Evolutionary conservation across 1,140 invertebrate genomes (phyloP).

Genomic region (Chrysomallon squamiferum): DNA sequence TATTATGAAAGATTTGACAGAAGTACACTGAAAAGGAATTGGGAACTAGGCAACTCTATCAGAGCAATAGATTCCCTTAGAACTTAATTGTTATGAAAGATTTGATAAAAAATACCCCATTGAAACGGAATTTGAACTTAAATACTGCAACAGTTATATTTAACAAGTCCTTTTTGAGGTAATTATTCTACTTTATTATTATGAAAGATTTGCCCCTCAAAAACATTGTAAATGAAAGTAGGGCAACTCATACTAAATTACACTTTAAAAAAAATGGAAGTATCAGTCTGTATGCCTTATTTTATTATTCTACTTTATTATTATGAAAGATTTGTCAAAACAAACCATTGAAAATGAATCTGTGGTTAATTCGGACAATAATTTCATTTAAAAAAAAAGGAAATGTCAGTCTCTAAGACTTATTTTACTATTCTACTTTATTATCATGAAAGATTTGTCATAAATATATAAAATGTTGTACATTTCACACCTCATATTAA

Average conservation of each 20-base stretch:
- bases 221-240: conserved; percentile 61
- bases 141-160: conserved; percentile 25
- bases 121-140: too few relatives aligned
- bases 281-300: conserved; percentile 66
- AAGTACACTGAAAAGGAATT: conserved; percentile 63
- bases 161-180: conserved; percentile 64
- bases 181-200: too few relatives aligned
- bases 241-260: conserved; percentile 30
- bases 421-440: conserved; percentile 63
- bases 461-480: too few relatives aligned
- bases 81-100: too few relatives aligned
- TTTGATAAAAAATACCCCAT: conserved; percentile 66
- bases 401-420: too few relatives aligned
- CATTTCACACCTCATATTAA: too few relatives aligned
- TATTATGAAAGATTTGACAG: conserved; percentile 71
- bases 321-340: conserved; percentile 71
- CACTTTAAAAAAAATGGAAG: too few relatives aligned
- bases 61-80: conserved; percentile 21
- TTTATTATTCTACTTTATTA: conserved; percentile 45
- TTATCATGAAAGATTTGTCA: too few relatives aligned
- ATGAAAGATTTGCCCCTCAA: conserved; percentile 70
- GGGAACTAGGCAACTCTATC: not conserved
- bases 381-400: too few relatives aligned
- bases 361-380: conserved; percentile 29
- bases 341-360: conserved; percentile 63